Evolutionary conservation across 2,113 vertebrate genomes (phyloP).

Genomic region (Sphaerodactylus townsendi): DNA sequence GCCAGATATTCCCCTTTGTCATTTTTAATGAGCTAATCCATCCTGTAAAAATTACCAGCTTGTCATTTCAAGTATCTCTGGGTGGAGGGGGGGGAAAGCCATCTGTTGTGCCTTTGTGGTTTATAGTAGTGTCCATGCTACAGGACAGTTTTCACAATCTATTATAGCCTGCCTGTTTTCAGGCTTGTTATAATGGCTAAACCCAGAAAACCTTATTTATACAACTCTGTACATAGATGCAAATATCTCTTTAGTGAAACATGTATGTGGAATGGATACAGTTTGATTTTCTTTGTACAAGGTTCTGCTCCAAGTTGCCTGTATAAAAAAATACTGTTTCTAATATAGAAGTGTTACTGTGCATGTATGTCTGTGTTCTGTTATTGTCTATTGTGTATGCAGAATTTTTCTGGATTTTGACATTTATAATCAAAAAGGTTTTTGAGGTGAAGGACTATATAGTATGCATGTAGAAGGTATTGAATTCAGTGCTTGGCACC

Average conservation of each 20-base stretch:
- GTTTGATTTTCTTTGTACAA: neutral
- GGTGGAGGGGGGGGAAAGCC: neutral
- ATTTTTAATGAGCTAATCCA: conserved; percentile 24
- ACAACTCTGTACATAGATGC: neutral
- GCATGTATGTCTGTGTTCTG: too few species aligned
- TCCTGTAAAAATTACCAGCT: conserved; percentile 47
- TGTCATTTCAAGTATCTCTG: conserved; percentile 38
- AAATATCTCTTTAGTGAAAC: neutral
- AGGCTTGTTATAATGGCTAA: neutral
- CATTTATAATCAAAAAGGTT: neutral
- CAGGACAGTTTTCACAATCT: conserved; percentile 12
- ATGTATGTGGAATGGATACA: neutral
- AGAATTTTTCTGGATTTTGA: neutral
- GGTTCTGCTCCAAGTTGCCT: neutral
- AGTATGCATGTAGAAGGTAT: neutral
- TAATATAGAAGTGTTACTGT: neutral
- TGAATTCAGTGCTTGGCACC: neutral
- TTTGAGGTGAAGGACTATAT: neutral
- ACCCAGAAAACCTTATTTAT: neutral
- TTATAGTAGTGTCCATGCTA: conserved; percentile 28
- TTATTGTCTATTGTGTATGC: too few species aligned
- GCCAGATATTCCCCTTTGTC: conserved; percentile 40
- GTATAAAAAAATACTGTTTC: neutral
- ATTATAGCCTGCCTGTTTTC: neutral
- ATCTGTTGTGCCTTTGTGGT: neutral